Percentiles rank a stretch among this genome's conserved stretches.
Evolutionary conservation across 2,888 invertebrate species (phyloP).

Genomic region (Thymelicus lineola): DNA sequence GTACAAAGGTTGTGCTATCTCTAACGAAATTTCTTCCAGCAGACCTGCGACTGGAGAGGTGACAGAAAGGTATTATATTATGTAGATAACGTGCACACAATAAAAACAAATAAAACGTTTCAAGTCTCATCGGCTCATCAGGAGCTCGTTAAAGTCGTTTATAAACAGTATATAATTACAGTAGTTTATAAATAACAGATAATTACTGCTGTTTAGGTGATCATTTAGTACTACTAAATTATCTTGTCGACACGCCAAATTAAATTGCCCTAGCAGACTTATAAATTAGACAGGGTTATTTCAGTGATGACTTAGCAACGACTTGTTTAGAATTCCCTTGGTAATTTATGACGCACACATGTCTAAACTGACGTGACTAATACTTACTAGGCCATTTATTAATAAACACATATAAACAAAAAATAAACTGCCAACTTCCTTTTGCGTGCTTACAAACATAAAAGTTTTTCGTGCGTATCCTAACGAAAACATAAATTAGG

Average conservation of each 20-base stretch:
- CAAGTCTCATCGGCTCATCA: constrained; percentile 14
- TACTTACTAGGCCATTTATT: constrained; percentile 67
- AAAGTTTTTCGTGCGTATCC: constrained; percentile 82
- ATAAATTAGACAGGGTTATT: constrained; percentile 53
- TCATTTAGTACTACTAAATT: constrained; percentile 35
- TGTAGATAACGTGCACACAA: too few relatives aligned
- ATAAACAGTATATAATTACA: constrained; percentile 29
- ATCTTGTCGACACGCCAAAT: constrained; percentile 48
- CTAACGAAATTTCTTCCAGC: too few relatives aligned
- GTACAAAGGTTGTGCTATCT: too few relatives aligned
- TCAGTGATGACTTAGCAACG: constrained; percentile 57
- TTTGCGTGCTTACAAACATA: constrained; percentile 80
- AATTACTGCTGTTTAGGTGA: constrained; percentile 30
- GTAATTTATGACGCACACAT: constrained; percentile 66
- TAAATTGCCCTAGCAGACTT: constrained; percentile 47
- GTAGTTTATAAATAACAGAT: constrained; percentile 31
- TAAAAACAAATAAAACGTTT: too few relatives aligned
- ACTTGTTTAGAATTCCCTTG: constrained; percentile 63
- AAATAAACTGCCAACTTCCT: constrained; percentile 77
- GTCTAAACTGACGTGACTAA: constrained; percentile 63
- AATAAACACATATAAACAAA: constrained; percentile 72
- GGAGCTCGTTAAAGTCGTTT: constrained; percentile 19
- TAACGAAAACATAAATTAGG: constrained; percentile 83
- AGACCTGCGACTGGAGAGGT: too few relatives aligned
- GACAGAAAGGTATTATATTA: too few relatives aligned